Conservation (phyloP, 2,797 vertebrate species). For the Gila robusta region DNA sequence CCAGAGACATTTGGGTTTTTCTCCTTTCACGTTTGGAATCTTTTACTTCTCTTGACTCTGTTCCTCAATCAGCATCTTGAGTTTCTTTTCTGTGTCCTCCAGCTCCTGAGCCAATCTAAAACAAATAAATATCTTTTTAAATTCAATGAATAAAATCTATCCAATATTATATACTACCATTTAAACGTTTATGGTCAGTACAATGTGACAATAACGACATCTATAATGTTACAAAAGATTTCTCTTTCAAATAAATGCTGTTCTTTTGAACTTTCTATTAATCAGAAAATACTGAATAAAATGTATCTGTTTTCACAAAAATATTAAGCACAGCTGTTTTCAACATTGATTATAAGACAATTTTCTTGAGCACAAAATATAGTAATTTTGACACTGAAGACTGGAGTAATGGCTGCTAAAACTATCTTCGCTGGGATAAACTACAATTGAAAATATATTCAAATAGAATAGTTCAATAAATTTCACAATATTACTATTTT, state of each 20-base stretch:
- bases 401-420: neutral
- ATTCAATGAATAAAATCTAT: neutral
- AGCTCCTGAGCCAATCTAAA: conserved; percentile 61
- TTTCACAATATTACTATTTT: neutral
- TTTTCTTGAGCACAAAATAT: neutral
- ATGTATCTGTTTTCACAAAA: neutral
- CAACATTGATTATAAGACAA: neutral
- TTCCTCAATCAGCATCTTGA: conserved; percentile 56
- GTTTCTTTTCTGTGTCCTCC: conserved; percentile 55
- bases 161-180: neutral
- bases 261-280: neutral
- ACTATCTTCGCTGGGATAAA: neutral
- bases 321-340: neutral
- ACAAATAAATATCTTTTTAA: neutral
- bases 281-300: neutral
- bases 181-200: neutral
- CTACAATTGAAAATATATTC: neutral
- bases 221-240: neutral
- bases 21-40: neutral
- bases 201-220: neutral
- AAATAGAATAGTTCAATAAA: neutral
- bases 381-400: neutral
- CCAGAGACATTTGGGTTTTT: neutral
- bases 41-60: conserved; percentile 63
- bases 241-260: neutral